A percentile compares a stretch with the other conserved stretches of the same genome.
These are phyloP conservation scores for Hormaphis cornu DNA, from an alignment of 1,140 invertebrate species.

Conservation along the genomic window DNA sequence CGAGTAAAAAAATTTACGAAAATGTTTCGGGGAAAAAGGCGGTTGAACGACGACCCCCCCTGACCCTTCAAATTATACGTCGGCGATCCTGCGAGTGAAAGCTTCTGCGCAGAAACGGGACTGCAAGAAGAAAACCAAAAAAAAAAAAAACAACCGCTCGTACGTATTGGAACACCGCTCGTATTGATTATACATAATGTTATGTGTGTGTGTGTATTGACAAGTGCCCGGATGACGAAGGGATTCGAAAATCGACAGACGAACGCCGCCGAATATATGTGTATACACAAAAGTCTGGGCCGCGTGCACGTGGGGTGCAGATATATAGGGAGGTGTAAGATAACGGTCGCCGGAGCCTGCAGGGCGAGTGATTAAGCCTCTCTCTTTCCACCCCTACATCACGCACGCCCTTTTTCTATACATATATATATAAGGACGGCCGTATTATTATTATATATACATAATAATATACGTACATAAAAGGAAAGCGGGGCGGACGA, in stretches of 20 bases:
- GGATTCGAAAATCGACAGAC: conserved; percentile 19
- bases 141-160: not conserved
- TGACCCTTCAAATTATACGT: too few relatives aligned
- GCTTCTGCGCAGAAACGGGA: not conserved
- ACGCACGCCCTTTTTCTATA: not conserved
- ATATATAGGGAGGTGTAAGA: conserved; percentile 4
- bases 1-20: too few relatives aligned
- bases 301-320: not conserved
- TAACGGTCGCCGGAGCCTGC: conserved; percentile 27
- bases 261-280: not conserved
- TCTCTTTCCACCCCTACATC: not conserved
- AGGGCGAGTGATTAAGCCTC: conserved; percentile 30
- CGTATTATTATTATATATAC: not conserved
- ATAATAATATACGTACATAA: not conserved
- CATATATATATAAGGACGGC: not conserved
- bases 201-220: too few relatives aligned
- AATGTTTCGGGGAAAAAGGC: too few relatives aligned
- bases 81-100: too few relatives aligned
- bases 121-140: conserved; percentile 3
- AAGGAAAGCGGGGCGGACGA: not conserved
- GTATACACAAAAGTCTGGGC: not conserved
- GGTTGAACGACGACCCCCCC: too few relatives aligned
- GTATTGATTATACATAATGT: conserved; percentile 24
- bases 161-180: not conserved
- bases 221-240: conserved; percentile 26